Base-by-base conservation (phyloP, 2,797 vertebrate species). In the Menidia menidia region DNA sequence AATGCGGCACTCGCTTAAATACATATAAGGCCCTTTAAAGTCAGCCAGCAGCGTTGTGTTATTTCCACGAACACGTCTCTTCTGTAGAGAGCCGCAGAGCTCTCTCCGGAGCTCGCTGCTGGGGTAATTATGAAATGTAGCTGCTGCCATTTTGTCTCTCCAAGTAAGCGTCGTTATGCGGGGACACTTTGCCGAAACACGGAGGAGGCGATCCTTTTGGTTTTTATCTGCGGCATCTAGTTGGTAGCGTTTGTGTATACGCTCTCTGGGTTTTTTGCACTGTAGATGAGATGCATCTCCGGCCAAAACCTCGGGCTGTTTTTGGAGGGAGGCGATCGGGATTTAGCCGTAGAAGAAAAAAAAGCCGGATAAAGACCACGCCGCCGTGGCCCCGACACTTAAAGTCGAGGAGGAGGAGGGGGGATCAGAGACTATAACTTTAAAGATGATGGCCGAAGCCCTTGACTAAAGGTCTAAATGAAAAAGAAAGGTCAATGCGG, bases 381-480 rank as follows among this genome's bases (percentile, higher is more conserved):
- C 89, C 78, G 88, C 82, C 80, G 39, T 74, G 82, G 25, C 25
- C 85, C 73, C 42, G 74, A 90, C 89, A 88, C 91, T 89, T 89
- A 86, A 88, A 92, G 87, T 92, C 82, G 67, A 86, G 82, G 78
- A 79, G 85, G 9, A 50, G 71, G 25, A 25, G 25, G 25, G 25
- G 84, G 85, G 86, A 87, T 92, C 90, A 91, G 69, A 86, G 83
- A 83, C 87, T 89, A 81, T 89, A 91, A 92, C 90, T 91, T 92
- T 87, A 89, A 87, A 89, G 89, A 91, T 91, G 90, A 92, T 88
- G 88, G 87, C 90, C 83, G 88, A 90, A 93, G 92, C 89, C 84
- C 91, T 93, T 90, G 90, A 92, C 91, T 93, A 92, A 91, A 93
- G 90, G 90, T 92, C 90, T 90, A 88, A 93, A 91, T 91, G 90